Evolutionary conservation across 2,113 vertebrate genomes (phyloP).

Genomic region (Onychostruthus taczanowskii): DNA sequence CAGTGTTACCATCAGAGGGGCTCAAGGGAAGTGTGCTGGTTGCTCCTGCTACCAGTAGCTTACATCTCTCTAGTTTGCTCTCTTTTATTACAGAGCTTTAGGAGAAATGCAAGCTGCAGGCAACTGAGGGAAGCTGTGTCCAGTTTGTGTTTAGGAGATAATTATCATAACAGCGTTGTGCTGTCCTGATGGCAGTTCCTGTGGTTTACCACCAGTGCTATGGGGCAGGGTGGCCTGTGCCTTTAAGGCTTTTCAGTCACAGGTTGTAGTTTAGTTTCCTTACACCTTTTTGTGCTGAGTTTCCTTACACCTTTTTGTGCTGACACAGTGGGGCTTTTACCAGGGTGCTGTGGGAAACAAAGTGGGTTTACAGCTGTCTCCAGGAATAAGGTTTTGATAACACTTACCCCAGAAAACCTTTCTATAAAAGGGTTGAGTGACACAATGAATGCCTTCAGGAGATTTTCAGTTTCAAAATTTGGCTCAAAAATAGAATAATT

Average conservation of each 20-base stretch:
- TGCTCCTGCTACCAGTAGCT: neutral
- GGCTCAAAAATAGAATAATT: neutral
- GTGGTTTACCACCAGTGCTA: neutral
- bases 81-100: neutral
- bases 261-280: neutral
- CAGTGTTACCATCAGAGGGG: neutral
- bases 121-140: neutral
- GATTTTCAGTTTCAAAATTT: neutral
- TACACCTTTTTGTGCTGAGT: neutral
- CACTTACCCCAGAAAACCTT: neutral
- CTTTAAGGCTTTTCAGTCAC: neutral
- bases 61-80: neutral
- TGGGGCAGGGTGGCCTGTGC: neutral
- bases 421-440: accelerated
- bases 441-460: neutral
- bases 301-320: neutral
- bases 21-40: neutral
- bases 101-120: neutral
- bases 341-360: neutral
- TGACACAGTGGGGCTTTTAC: neutral
- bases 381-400: neutral
- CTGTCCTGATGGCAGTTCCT: neutral
- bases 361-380: neutral
- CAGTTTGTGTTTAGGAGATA: neutral
- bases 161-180: neutral